Base-by-base conservation (phyloP, 2,888 invertebrate species). In the Heliconius aoede region DNA sequence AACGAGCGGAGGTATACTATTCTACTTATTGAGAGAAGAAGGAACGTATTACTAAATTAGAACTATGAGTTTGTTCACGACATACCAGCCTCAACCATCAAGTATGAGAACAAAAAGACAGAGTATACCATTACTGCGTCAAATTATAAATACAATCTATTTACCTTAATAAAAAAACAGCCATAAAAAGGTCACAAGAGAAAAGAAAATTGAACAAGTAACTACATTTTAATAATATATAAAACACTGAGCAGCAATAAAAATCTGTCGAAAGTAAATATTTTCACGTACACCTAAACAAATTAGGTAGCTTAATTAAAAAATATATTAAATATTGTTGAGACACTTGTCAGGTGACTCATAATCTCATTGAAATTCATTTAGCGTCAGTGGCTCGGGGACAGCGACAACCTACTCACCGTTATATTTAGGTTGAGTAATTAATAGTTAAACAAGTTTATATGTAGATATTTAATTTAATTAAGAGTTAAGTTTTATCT, bases 371-470 rank as follows among this genome's bases (percentile, higher is more conserved):
- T 77, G 69, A 79, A 75, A 75, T 79, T 79, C 79, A 73, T 65
- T 74, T 69, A 65, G 55, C 71, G 69, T 69, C 62, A 55, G 62
- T 64, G 60, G 71, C n/a, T 64, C 26, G 30, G 28, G 40, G 64
- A 71, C 74, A 61, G 73, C 64, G 51, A 72, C 69, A 71, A 72
- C 64, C 71, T 36, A 46, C 55, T 75, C 64, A 21, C 36, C 64
- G 75, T 72, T 76, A 71, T 68, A 72, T 77, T 77, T 76, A 78
- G 76, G 72, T 73, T 61, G 64, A 67, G 69, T 80, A 79, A 80
- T 80, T 76, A 78, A 72, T 74, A 75, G 75, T 78, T 67, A 69
- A 72, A 74, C 67, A 75, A 60, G 76, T 74, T 71, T 73, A 64
- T 68, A 32, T 65, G 51, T 65, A 64, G 30, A 62, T 30, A 62